A percentile compares a stretch with the other conserved stretches of the same genome.
These are phyloP conservation scores for Phenganax stokvisi DNA, from an alignment of 92 coral and sea anemone genomes.

Conservation along the genomic window DNA sequence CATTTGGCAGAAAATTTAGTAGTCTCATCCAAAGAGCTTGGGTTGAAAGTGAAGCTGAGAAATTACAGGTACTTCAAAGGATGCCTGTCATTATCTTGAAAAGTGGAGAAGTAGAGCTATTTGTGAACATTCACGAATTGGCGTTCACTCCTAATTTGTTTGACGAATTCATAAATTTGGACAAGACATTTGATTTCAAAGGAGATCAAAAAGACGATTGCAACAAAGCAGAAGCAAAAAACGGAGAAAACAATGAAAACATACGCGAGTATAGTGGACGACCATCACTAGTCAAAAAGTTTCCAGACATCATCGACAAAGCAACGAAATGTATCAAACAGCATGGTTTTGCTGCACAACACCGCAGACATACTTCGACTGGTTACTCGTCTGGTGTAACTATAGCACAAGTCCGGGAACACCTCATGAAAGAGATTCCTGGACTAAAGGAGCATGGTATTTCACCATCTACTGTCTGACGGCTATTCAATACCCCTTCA, in stretches of 20 bases:
- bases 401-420: neutral
- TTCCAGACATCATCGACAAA: constrained; percentile 19
- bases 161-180: neutral
- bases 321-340: constrained; percentile 40
- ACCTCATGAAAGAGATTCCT: constrained; percentile 15
- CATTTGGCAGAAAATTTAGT: constrained; percentile 4
- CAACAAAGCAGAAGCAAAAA: neutral
- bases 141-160: constrained; percentile 7
- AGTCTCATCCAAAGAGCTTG: constrained; percentile 8
- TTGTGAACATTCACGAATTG: constrained; percentile 1
- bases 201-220: neutral
- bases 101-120: neutral
- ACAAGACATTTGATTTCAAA: neutral
- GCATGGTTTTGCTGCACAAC: constrained; percentile 39
- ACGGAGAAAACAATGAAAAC: constrained; percentile 2
- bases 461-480: constrained; percentile 28
- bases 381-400: constrained; percentile 30
- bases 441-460: constrained; percentile 35
- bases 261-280: neutral
- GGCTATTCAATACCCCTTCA: neutral
- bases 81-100: constrained; percentile 7
- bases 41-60: constrained; percentile 5
- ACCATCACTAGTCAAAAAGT: constrained; percentile 13
- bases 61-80: constrained; percentile 9
- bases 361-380: constrained; percentile 32